Evolutionary conservation across 1,140 invertebrate genomes (phyloP).

Genomic region (Drosophila jambulina): DNA sequence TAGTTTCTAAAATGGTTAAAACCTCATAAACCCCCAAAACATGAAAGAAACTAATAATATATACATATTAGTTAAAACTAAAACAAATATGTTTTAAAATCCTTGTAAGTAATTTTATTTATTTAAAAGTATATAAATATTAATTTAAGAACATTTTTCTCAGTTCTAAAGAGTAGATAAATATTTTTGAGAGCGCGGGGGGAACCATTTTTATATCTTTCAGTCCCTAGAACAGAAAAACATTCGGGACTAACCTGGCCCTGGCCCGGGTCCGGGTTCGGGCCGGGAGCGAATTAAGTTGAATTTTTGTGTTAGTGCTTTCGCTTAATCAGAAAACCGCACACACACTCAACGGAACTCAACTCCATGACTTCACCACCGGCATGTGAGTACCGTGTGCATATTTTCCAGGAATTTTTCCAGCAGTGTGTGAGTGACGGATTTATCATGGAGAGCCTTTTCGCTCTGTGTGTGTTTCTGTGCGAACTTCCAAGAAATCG

Average conservation of each 20-base stretch:
- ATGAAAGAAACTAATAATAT: not conserved
- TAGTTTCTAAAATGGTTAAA: not conserved
- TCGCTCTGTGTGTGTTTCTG: constrained; percentile 16
- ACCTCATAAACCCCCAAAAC: not conserved
- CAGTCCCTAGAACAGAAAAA: constrained; percentile 1
- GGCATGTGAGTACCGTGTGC: constrained; percentile 66
- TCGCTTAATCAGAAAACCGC: constrained; percentile 75
- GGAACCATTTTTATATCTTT: constrained; percentile 34
- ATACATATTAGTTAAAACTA: no score
- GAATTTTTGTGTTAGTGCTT: constrained; percentile 73
- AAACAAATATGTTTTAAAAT: no score
- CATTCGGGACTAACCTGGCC: constrained; percentile 36
- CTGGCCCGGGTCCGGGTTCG: constrained; percentile 15
- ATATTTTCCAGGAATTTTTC: constrained; percentile 74
- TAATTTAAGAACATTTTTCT: not conserved
- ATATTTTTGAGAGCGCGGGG: not conserved
- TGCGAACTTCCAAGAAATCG: constrained; percentile 64
- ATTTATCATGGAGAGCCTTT: constrained; percentile 62
- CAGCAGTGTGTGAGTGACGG: constrained; percentile 39
- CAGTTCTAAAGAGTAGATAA: not conserved
- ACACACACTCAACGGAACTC: constrained; percentile 22
- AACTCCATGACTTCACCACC: constrained; percentile 73
- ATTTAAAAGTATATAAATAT: no score
- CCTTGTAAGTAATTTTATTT: no score
- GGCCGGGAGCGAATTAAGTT: constrained; percentile 63